Evolutionary conservation across 1,140 invertebrate genomes (phyloP).

Genomic region (Lasaia peninsularis): DNA sequence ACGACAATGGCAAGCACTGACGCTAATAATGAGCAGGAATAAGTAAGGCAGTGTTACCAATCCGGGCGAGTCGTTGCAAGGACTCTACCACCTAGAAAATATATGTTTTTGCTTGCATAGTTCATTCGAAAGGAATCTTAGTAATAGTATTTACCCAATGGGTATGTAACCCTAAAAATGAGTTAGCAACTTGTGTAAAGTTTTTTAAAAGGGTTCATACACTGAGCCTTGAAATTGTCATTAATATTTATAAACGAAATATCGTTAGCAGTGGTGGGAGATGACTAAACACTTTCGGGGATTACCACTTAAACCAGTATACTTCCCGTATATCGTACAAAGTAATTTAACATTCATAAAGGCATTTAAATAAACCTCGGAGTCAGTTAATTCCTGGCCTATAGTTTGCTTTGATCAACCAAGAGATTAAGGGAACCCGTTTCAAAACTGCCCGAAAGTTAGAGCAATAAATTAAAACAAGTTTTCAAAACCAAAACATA

Average conservation of each 20-base stretch:
- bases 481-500: too few relatives aligned
- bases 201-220: not conserved
- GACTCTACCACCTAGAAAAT: too few relatives aligned
- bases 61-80: too few relatives aligned
- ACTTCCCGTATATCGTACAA: not conserved
- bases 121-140: too few relatives aligned
- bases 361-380: conserved; percentile 2
- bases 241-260: conserved; percentile 1
- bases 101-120: too few relatives aligned
- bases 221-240: not conserved
- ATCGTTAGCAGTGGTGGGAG: not conserved
- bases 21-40: too few relatives aligned
- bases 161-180: too few relatives aligned
- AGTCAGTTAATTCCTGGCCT: not conserved
- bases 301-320: conserved; percentile 7
- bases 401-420: not conserved
- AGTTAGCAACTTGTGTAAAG: too few relatives aligned
- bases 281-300: not conserved
- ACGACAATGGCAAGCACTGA: too few relatives aligned
- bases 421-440: not conserved
- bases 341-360: conserved; percentile 10
- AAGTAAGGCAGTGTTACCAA: too few relatives aligned
- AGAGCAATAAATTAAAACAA: too few relatives aligned
- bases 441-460: not conserved
- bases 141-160: too few relatives aligned